Evolutionary conservation across 2,888 invertebrate genomes (phyloP), one percentile per base, ranked within the genome.

Genomic region (Lithophane ornitopus): DNA sequence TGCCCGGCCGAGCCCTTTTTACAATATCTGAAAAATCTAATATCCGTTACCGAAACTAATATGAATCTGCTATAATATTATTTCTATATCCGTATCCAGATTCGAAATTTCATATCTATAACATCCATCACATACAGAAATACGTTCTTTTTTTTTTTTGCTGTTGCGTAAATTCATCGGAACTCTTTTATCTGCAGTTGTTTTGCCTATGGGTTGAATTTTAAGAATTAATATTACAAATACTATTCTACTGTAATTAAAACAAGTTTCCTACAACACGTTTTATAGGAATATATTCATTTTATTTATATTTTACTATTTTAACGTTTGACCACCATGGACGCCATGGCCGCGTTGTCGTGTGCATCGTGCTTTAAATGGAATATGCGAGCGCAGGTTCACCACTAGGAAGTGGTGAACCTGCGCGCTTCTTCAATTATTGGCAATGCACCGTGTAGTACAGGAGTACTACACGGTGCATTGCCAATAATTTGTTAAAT

Each of bases 231-330:
- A 74, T 76, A 69, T 71, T 59, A 72, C 70, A 63, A 77, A 80
- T 74, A 80, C 66, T 59, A 56, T 59, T 75, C 70, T 69, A 77
- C 67, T 83, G 52, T 83, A 80, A 75, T 72, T 70, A 28, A 71
- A 63, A 71, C 75, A 76, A 76, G 63, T 80, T 80, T 80, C 76
- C 80, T 86, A 88, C 79, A 89, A 88, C 87, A 90, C 91, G 87
- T 92, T 92, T 92, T 93, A 91, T 93, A 92, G 67, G 82, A 74
- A 87, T 70, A 81, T 81, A 83, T 34, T 34, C 0, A 34, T 88
- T 80, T 85, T 85, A 89, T 90, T 90, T 91, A 89, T 82, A 86
- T 87, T 92, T 93, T 92, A 92, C 92, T 92, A 91, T 86, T 80
- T 83, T 74, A 76, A 85, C 28, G 63, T 65, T 67, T 63, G 71